A percentile compares a stretch with the other conserved stretches of the same genome.
These are phyloP conservation scores for Polyergus mexicanus DNA, from an alignment of 1,140 invertebrate species.

Conservation along the genomic window DNA sequence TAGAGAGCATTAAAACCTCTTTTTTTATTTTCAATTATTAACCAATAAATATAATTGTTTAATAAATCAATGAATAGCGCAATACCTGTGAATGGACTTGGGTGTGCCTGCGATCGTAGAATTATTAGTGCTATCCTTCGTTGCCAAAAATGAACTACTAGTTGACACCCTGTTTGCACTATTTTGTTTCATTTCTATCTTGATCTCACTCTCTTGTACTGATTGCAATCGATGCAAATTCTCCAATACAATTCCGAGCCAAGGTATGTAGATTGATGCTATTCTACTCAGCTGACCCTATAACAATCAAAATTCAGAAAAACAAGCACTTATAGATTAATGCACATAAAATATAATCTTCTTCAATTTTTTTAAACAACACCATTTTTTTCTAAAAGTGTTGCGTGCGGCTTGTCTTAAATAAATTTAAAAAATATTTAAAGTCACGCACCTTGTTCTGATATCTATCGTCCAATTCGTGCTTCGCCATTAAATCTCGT, in stretches of 20 bases:
- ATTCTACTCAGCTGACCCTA: slow-evolving; percentile 94
- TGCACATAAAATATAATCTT: not conserved
- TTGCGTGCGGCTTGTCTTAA: slow-evolving; percentile 81
- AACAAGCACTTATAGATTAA: not conserved
- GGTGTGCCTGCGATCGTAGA: slow-evolving; percentile 82
- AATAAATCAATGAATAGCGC: slow-evolving; percentile 1
- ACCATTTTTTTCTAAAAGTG: not conserved
- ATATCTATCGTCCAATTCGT: slow-evolving; percentile 97
- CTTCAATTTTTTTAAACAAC: slow-evolving; percentile 3
- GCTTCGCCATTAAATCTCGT: slow-evolving; percentile 96
- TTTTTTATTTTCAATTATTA: slow-evolving; percentile 21
- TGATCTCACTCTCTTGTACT: slow-evolving; percentile 78
- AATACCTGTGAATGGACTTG: slow-evolving; percentile 84
- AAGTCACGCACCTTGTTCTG: slow-evolving; percentile 87
- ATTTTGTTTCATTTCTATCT: slow-evolving; percentile 82
- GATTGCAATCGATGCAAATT: slow-evolving; percentile 90
- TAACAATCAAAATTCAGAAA: slow-evolving; percentile 47
- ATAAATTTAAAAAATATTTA: not conserved
- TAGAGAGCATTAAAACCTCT: slow-evolving; percentile 45
- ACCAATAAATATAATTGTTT: slow-evolving; percentile 1
- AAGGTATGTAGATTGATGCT: slow-evolving; percentile 95
- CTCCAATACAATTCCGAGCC: slow-evolving; percentile 94
- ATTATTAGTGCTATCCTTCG: slow-evolving; percentile 69
- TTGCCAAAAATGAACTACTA: slow-evolving; percentile 84
- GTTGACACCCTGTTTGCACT: slow-evolving; percentile 86